Conservation (phyloP, 2,797 vertebrate species). For the Pipistrellus pygmaeus region DNA sequence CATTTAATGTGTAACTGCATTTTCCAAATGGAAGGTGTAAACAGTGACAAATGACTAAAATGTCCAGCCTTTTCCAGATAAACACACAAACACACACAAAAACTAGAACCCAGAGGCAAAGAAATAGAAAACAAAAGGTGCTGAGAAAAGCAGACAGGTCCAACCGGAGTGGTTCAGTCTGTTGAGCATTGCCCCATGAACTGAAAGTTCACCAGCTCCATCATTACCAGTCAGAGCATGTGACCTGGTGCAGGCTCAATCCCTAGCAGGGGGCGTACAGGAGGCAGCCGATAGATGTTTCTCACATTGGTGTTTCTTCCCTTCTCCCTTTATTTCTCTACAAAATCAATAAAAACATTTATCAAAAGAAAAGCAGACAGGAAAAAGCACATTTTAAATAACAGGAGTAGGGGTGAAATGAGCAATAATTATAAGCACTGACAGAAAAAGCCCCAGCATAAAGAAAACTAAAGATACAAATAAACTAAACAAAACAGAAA, state of each 20-base stretch:
- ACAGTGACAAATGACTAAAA: neutral
- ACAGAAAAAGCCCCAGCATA: neutral
- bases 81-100: no score
- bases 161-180: neutral
- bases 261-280: neutral
- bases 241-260: neutral
- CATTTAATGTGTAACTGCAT: slow-evolving; percentile 9
- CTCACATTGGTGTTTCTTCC: neutral
- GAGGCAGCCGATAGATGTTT: neutral
- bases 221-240: neutral
- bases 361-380: neutral
- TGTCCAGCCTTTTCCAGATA: neutral
- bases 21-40: slow-evolving; percentile 30
- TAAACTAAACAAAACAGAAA: neutral
- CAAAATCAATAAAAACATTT: neutral
- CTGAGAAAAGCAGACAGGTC: neutral
- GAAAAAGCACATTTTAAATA: neutral
- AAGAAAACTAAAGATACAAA: slow-evolving; percentile 2
- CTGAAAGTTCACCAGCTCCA: neutral
- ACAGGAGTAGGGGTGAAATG: neutral
- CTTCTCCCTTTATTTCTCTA: neutral
- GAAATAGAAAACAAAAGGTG: neutral
- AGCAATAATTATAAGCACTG: neutral
- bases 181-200: neutral
- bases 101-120: neutral